phyloP scores from a whole-genome alignment of 2,113 vertebrate species.

The Eurystomus gularis region DNA sequence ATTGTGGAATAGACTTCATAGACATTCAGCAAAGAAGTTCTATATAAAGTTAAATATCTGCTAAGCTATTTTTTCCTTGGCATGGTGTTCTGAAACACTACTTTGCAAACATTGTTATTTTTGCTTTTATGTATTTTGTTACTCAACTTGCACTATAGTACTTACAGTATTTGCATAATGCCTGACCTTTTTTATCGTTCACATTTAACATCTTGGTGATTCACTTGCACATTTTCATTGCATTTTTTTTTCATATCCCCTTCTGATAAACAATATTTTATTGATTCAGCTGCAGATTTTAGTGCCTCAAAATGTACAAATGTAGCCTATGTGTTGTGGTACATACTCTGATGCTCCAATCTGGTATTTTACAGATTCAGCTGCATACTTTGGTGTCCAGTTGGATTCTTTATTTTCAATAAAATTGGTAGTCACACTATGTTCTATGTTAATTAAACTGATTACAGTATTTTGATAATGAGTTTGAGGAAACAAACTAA shows the following conservation, averaged over 20 bases:
- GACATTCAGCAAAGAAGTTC: neutral
- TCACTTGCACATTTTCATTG: neutral
- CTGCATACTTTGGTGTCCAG: conserved; percentile 8
- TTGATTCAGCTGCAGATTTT: conserved; percentile 56
- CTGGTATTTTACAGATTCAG: conserved; percentile 38
- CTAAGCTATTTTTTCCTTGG: neutral
- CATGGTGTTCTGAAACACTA: neutral
- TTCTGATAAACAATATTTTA: conserved; percentile 38
- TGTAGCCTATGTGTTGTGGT: neutral
- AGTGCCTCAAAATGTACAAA: neutral
- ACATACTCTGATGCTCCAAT: neutral
- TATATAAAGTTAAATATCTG: neutral
- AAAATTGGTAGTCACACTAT: neutral
- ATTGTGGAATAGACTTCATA: neutral
- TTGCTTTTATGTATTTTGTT: neutral
- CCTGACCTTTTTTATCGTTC: neutral
- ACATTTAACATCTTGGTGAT: neutral
- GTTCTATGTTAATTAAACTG: neutral
- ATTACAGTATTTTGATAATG: neutral
- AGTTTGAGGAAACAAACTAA: neutral
- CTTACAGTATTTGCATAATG: neutral
- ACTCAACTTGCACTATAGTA: neutral
- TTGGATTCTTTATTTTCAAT: conserved; percentile 1
- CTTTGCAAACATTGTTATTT: neutral
- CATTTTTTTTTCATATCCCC: neutral